These are phyloP conservation scores for Drosophila jambulina DNA, from an alignment of 1,140 invertebrate species.

Conservation along the genomic window DNA sequence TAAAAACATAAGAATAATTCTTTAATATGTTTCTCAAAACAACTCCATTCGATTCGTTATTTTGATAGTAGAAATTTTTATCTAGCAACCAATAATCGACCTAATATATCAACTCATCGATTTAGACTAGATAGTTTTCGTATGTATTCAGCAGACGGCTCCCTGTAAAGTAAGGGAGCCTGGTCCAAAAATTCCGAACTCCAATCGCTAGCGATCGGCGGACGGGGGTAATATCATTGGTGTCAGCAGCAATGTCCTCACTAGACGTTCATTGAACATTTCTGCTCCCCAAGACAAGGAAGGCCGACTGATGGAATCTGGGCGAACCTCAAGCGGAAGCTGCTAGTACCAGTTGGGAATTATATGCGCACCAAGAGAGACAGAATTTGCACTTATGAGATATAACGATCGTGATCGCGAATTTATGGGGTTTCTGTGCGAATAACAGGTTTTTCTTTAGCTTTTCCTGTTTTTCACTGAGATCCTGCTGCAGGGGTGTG, in stretches of 20 bases:
- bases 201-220: slow-evolving; percentile 30
- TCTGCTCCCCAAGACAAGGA: slow-evolving; percentile 81
- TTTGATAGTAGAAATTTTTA: too few relatives aligned
- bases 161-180: slow-evolving; percentile 76
- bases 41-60: not conserved
- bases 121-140: not conserved
- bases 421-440: slow-evolving; percentile 9
- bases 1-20: not conserved
- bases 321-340: not conserved
- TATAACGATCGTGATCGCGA: slow-evolving; percentile 32
- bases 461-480: slow-evolving; percentile 7
- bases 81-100: not conserved
- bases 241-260: slow-evolving; percentile 80
- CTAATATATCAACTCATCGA: not conserved
- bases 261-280: slow-evolving; percentile 80
- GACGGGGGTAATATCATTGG: slow-evolving; percentile 75
- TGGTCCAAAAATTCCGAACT: slow-evolving; percentile 74
- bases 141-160: slow-evolving; percentile 59
- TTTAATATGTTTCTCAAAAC: not conserved
- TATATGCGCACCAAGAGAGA: slow-evolving; percentile 1
- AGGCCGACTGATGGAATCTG: slow-evolving; percentile 36
- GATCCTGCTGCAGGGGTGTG: not conserved
- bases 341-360: slow-evolving; percentile 64
- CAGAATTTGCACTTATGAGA: slow-evolving; percentile 4
- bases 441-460: slow-evolving; percentile 21